Conservation (phyloP, 1,140 invertebrate species). For the Calycopis cecrops region DNA sequence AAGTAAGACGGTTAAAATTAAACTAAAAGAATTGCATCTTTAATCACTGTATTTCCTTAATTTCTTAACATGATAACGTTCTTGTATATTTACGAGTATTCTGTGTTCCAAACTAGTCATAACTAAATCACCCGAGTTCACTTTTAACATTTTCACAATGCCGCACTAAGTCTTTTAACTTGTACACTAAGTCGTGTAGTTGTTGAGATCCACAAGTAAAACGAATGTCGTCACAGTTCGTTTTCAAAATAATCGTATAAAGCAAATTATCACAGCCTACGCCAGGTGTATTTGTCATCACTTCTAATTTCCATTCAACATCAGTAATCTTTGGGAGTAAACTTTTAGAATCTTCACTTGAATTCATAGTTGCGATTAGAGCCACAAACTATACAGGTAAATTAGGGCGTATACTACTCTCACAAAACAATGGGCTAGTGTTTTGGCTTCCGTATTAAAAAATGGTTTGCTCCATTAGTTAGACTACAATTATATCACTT, state of each 20-base stretch:
- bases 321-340: constrained; percentile 78
- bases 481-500: too few species aligned
- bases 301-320: constrained; percentile 80
- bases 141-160: constrained; percentile 76
- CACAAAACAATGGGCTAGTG: too few species aligned
- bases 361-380: constrained; percentile 31
- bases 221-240: constrained; percentile 70
- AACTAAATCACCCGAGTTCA: constrained; percentile 36
- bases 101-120: too few species aligned
- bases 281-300: constrained; percentile 55
- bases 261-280: constrained; percentile 60
- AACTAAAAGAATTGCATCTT: too few species aligned
- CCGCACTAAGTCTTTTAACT: constrained; percentile 78
- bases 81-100: too few species aligned
- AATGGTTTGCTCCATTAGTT: too few species aligned
- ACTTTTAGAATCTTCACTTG: constrained; percentile 19
- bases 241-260: constrained; percentile 63
- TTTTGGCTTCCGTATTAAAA: too few species aligned
- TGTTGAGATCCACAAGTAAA: constrained; percentile 79
- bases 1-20: neutral
- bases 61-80: too few species aligned
- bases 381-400: too few species aligned
- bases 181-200: constrained; percentile 80
- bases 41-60: too few species aligned
- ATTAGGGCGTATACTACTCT: neutral